Evolutionary conservation across 2,888 invertebrate species (phyloP).

Genomic region (Drosophila kokeensis): DNA sequence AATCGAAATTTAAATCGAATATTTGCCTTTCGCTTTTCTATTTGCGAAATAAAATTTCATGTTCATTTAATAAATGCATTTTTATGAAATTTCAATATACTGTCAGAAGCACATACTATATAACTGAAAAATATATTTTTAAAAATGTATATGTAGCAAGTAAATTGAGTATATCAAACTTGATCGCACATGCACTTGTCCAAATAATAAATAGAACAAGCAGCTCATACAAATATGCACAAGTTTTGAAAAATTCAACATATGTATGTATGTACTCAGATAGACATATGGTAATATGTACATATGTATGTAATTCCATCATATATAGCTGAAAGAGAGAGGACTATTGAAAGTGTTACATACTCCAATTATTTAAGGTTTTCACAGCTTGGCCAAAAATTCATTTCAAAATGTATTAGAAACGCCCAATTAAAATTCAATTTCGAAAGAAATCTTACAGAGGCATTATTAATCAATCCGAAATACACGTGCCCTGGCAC

Average conservation of each 20-base stretch:
- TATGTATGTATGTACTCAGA: constrained; percentile 24
- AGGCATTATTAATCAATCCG: constrained; percentile 3
- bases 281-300: constrained; percentile 11
- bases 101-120: background rate
- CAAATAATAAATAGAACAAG: constrained; percentile 64
- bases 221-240: constrained; percentile 55
- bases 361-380: background rate
- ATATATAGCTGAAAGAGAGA: background rate
- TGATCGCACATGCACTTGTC: constrained; percentile 70
- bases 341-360: background rate
- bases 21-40: constrained; percentile 20
- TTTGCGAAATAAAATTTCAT: constrained; percentile 56
- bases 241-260: constrained; percentile 35
- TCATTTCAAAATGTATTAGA: background rate
- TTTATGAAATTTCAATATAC: constrained; percentile 39
- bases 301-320: background rate
- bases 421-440: constrained; percentile 6
- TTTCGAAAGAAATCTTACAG: background rate
- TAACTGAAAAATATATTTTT: constrained; percentile 10
- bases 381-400: background rate
- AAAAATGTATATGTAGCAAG: background rate
- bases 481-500: constrained; percentile 27
- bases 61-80: constrained; percentile 50
- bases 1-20: constrained; percentile 35
- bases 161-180: constrained; percentile 6